These are phyloP conservation scores for Tetropium fuscum DNA, from an alignment of 2,888 invertebrate species.

Conservation along the genomic window DNA sequence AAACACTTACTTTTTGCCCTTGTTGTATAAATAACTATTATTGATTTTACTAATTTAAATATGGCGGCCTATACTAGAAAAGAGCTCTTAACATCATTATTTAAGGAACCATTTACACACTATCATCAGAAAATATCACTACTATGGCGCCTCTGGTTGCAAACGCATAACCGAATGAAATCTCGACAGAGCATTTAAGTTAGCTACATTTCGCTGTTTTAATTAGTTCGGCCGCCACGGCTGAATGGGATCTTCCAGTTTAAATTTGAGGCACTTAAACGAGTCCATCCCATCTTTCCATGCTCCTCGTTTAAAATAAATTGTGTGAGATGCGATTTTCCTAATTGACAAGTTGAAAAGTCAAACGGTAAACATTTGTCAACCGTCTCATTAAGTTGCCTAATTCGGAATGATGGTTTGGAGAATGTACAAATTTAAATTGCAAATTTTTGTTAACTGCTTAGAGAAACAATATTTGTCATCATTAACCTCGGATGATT, in stretches of 20 bases:
- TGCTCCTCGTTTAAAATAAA: background rate
- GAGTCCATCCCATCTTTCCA: background rate
- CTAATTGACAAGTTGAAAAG: slow-evolving; percentile 2
- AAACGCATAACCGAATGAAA: slow-evolving; percentile 9
- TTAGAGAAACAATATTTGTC: background rate
- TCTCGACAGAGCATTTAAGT: slow-evolving; percentile 10
- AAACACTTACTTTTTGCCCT: no score
- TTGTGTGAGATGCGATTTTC: slow-evolving; percentile 2
- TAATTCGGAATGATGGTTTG: slow-evolving; percentile 2
- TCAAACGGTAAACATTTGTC: background rate
- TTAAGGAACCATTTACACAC: no score
- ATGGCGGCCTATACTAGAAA: no score
- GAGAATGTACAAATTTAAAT: no score
- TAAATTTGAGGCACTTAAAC: slow-evolving; percentile 20
- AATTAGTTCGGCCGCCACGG: slow-evolving; percentile 12
- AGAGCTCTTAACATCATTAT: no score
- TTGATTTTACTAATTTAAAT: no score
- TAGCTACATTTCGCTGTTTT: slow-evolving; percentile 13
- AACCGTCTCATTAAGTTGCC: background rate
- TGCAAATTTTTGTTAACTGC: background rate
- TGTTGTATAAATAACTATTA: no score
- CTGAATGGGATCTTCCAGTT: slow-evolving; percentile 9
- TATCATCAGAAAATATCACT: no score
- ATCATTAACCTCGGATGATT: no score
- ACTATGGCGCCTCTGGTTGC: background rate